phyloP scores from a whole-genome alignment of 2,797 vertebrate species.

The Apogon talboti region DNA sequence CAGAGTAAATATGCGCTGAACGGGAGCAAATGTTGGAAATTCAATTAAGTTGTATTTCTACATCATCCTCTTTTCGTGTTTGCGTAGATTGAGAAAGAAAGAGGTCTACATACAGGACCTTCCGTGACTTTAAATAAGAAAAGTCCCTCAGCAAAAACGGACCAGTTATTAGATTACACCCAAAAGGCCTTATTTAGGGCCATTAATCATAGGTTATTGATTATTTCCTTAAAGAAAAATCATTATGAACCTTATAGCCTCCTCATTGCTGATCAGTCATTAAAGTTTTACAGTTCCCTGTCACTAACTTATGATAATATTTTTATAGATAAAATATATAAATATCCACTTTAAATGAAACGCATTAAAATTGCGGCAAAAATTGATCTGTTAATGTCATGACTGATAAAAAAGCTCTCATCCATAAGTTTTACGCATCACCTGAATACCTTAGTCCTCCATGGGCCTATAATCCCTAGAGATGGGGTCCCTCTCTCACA shows the following conservation, averaged over 20 bases:
- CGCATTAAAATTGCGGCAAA: not conserved
- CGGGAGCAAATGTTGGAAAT: constrained; percentile 15
- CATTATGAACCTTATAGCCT: no score
- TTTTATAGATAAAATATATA: no score
- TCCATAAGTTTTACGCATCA: constrained; percentile 12
- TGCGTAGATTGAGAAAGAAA: constrained; percentile 33
- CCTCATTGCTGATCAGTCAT: no score
- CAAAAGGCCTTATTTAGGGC: not conserved
- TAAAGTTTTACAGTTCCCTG: not conserved
- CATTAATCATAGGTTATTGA: constrained; percentile 3
- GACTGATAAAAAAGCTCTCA: constrained; percentile 10
- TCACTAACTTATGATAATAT: not conserved
- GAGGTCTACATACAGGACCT: constrained; percentile 3
- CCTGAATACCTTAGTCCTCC: constrained; percentile 32
- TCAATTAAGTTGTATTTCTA: constrained; percentile 23
- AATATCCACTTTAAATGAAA: no score
- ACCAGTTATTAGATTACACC: not conserved
- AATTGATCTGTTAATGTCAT: constrained; percentile 31
- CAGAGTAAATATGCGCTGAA: constrained; percentile 30
- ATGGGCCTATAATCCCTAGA: constrained; percentile 64
- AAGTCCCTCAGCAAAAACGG: constrained; percentile 10
- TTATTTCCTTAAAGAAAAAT: not conserved
- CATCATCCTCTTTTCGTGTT: constrained; percentile 32
- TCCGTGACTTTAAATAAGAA: constrained; percentile 11
- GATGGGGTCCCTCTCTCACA: constrained; percentile 60